phyloP scores from a whole-genome alignment of 2,113 vertebrate species.

The Apistogramma diplotaenia region DNA sequence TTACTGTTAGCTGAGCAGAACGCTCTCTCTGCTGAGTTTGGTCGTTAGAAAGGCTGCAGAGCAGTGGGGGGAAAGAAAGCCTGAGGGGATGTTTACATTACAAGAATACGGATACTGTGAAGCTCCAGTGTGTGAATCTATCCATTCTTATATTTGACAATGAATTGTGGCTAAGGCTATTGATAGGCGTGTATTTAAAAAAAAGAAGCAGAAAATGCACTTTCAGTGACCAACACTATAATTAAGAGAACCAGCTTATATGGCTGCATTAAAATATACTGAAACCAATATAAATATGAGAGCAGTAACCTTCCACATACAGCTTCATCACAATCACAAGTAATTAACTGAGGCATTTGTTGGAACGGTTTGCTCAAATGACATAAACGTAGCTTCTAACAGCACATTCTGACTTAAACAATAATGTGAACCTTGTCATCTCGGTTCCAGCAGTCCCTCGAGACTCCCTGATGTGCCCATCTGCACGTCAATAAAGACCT shows the following conservation, averaged over 20 bases:
- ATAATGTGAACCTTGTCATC: not conserved
- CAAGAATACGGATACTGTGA: conserved; percentile 37
- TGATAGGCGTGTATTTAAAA: not conserved
- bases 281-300: not conserved
- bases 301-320: not conserved
- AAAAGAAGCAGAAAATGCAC: not conserved
- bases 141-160: not conserved
- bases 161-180: not conserved
- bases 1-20: conserved; percentile 34
- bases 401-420: not conserved
- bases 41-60: conserved; percentile 55
- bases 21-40: conserved; percentile 40
- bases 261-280: not conserved
- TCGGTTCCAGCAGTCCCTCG: not conserved
- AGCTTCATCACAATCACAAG: not conserved
- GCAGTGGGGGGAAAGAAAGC: conserved; percentile 23
- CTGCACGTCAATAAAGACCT: not conserved
- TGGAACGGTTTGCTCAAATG: not conserved
- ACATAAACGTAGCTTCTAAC: not conserved
- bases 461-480: not conserved
- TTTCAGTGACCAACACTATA: not conserved
- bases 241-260: not conserved
- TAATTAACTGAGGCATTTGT: not conserved
- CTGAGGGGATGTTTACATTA: conserved; percentile 48
- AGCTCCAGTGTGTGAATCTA: not conserved